Percentiles rank a stretch among this genome's conserved stretches.
phyloP scores from a whole-genome alignment of 1,140 invertebrate genomes.

The Cydia pomonella region DNA sequence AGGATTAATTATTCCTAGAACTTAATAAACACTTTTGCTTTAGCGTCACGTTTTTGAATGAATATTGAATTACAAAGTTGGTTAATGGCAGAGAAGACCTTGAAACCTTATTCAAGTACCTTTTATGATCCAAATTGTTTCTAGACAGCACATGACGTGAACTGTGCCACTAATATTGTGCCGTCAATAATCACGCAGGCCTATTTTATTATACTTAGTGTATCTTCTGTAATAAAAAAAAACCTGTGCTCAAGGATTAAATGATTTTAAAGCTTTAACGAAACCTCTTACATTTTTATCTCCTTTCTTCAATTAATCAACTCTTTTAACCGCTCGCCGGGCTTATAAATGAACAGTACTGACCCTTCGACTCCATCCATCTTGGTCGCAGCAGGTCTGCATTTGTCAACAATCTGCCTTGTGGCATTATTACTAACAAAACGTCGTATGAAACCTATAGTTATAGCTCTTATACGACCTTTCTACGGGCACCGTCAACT shows the following conservation, averaged over 20 bases:
- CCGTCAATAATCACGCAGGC: no score
- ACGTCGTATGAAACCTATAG: not conserved
- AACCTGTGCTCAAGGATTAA: not conserved
- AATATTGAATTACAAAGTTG: no score
- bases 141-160: no score
- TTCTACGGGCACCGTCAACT: not conserved
- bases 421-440: not conserved
- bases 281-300: not conserved
- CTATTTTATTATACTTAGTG: not conserved
- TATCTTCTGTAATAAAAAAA: not conserved
- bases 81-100: no score
- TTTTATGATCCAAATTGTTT: no score
- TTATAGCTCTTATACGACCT: not conserved
- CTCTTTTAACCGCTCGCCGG: not conserved
- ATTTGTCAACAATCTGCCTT: constrained; percentile 28
- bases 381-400: constrained; percentile 13
- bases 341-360: constrained; percentile 10
- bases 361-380: constrained; percentile 13
- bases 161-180: no score
- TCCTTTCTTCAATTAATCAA: not conserved
- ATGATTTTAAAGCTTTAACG: not conserved
- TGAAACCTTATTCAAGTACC: no score
- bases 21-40: not conserved
- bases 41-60: not conserved
- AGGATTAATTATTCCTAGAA: not conserved